Evolutionary conservation across 2,797 vertebrate species (phyloP).

Genomic region (Hydrolagus colliei): DNA sequence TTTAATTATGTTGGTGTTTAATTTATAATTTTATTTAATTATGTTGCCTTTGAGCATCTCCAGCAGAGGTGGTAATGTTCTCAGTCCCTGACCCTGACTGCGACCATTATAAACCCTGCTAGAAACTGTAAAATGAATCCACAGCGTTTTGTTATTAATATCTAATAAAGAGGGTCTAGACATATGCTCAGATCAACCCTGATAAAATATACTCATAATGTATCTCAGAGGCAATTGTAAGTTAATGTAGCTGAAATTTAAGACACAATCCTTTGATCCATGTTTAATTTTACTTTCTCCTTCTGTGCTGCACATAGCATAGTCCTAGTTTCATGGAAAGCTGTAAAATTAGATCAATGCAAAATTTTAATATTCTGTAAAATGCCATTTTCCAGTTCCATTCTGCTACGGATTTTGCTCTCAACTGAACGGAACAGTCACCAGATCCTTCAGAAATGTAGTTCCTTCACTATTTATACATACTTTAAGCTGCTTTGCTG

Average conservation of each 20-base stretch:
- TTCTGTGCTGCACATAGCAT: not conserved
- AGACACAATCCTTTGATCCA: not conserved
- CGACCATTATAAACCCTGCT: slow-evolving; percentile 33
- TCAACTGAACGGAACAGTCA: not conserved
- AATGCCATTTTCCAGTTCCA: not conserved
- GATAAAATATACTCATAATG: slow-evolving; percentile 17
- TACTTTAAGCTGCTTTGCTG: no score
- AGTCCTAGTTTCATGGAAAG: not conserved
- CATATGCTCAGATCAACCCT: slow-evolving; percentile 16
- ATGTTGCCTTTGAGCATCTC: slow-evolving; percentile 34
- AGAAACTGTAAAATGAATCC: slow-evolving; percentile 31
- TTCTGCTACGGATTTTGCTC: not conserved
- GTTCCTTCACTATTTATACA: no score
- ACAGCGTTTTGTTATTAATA: slow-evolving; percentile 22
- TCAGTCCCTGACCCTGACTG: slow-evolving; percentile 33
- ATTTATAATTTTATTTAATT: slow-evolving; percentile 46
- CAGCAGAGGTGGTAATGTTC: slow-evolving; percentile 36
- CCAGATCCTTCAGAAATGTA: no score
- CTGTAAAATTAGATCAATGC: not conserved
- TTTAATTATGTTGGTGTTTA: slow-evolving; percentile 46
- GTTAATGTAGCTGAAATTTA: slow-evolving; percentile 31
- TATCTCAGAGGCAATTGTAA: slow-evolving; percentile 26
- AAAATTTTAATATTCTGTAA: not conserved
- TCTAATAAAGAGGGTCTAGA: slow-evolving; percentile 30
- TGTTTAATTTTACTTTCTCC: not conserved